phyloP scores from a whole-genome alignment of 1,140 invertebrate genomes.

The Onthophagus taurus region DNA sequence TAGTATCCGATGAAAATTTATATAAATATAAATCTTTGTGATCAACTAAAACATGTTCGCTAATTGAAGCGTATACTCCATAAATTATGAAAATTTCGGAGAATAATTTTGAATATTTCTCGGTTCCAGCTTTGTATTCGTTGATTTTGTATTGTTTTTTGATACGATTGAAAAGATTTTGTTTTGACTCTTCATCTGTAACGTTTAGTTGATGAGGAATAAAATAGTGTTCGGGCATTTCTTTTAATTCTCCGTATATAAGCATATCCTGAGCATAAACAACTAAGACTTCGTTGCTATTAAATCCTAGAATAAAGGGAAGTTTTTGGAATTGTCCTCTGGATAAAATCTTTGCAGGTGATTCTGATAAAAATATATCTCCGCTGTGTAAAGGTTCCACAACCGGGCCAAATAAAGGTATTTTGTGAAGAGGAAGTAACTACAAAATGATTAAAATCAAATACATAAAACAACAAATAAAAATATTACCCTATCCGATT shows the following conservation, averaged over 20 bases:
- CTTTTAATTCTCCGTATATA: not conserved
- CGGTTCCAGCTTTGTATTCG: not conserved
- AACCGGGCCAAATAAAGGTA: not conserved
- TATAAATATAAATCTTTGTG: conserved; percentile 5
- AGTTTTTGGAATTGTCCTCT: not conserved
- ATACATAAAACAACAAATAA: no score
- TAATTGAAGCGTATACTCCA: not conserved
- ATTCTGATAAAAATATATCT: not conserved
- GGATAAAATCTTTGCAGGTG: not conserved
- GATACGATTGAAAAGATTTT: no score
- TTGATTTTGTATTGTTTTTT: no score
- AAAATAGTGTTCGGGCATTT: not conserved
- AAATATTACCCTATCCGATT: not conserved
- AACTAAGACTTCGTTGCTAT: not conserved
- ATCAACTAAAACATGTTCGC: not conserved
- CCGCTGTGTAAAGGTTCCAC: not conserved
- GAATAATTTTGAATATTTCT: conserved; percentile 1
- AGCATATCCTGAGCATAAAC: not conserved
- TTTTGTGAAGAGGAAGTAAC: not conserved
- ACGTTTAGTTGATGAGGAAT: not conserved
- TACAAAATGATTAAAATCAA: conserved; percentile 4
- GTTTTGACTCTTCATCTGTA: not conserved
- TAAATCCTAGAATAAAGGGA: conserved; percentile 2
- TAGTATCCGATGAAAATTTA: not conserved
- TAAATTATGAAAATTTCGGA: not conserved